A percentile compares a stretch with the other conserved stretches of the same genome.
These are phyloP conservation scores for Unio delphinus DNA, from an alignment of 2,888 invertebrate species.

Conservation along the genomic window DNA sequence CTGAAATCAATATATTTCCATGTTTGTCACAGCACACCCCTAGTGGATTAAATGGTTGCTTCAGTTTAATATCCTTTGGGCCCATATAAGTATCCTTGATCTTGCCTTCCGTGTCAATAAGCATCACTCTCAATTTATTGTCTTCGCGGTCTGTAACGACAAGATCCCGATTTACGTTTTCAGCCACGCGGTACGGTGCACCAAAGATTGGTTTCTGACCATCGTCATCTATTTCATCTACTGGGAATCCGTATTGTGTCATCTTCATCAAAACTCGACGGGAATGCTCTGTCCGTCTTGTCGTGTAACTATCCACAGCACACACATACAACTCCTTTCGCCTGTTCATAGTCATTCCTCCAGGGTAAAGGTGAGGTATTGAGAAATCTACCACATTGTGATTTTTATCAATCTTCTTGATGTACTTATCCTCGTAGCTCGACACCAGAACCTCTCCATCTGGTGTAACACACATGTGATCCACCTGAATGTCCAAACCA, in stretches of 20 bases:
- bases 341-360: constrained; percentile 43
- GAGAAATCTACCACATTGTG: constrained; percentile 38
- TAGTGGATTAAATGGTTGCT: constrained; percentile 45
- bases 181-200: constrained; percentile 42
- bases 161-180: constrained; percentile 37
- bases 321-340: constrained; percentile 43
- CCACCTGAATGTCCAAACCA: constrained; percentile 42
- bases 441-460: constrained; percentile 40
- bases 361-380: constrained; percentile 39
- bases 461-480: constrained; percentile 38
- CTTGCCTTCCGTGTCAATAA: constrained; percentile 34
- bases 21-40: constrained; percentile 40
- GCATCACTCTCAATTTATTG: constrained; percentile 37
- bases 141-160: constrained; percentile 45
- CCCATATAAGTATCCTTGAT: constrained; percentile 36
- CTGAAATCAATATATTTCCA: constrained; percentile 37
- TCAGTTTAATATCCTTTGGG: constrained; percentile 29
- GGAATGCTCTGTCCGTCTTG: constrained; percentile 32
- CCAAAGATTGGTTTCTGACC: constrained; percentile 38
- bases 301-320: constrained; percentile 48
- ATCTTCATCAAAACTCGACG: constrained; percentile 37
- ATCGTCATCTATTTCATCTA: constrained; percentile 46
- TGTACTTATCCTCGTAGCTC: constrained; percentile 48
- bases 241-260: constrained; percentile 37
- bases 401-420: constrained; percentile 43